Evolutionary conservation across 2,888 invertebrate species (phyloP), one percentile per base, ranked within the genome.

Genomic region (Venustoraphidia nigricollis): DNA sequence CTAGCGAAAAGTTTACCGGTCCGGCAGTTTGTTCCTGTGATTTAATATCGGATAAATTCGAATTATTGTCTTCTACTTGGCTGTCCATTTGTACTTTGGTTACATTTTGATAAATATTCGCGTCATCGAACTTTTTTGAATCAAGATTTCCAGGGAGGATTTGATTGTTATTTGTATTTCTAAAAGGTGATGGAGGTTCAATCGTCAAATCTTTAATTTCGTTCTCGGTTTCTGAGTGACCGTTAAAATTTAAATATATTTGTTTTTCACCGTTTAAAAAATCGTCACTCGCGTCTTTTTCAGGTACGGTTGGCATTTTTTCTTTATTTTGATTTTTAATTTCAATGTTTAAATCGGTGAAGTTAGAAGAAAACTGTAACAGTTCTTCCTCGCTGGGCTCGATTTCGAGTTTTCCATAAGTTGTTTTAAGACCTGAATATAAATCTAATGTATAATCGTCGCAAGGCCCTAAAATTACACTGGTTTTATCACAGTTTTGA

Each of bases 391-490:
- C 69, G 0, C 69, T 69, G 27, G 70, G 53, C 38, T 71, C 71
- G 34, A 39, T 69, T 0, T 69, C 67, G 0, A 64, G 60, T 17
- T 55, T 53, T 4, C 49, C 52, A 36, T 66, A 58, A 40, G 72
- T 60, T 1, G 73, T 67, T 60, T 75, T 75, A 1, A 68, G 56
- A 1, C 69, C 70, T 56, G 70, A 73, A 57, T 68, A 73, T 36
- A 69, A 61, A 50, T 75, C 75, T 37, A 72, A 59, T 1, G 71
- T 66, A 55, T 70, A 73, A 55, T 74, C 74, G 53, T 76, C 75
- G 54, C 74, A 75, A 1, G 76, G 71, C 2, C 76, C 76, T 38
- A 77, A 55, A 10, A 76, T 73, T 6, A 77, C 75, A n/a, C 35
- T 46, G 14, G 40, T n/a, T 36, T 38, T 11, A 9, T 13, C 11